Evolutionary conservation across 2,113 vertebrate species (phyloP).

Genomic region (Callionymus lyra): DNA sequence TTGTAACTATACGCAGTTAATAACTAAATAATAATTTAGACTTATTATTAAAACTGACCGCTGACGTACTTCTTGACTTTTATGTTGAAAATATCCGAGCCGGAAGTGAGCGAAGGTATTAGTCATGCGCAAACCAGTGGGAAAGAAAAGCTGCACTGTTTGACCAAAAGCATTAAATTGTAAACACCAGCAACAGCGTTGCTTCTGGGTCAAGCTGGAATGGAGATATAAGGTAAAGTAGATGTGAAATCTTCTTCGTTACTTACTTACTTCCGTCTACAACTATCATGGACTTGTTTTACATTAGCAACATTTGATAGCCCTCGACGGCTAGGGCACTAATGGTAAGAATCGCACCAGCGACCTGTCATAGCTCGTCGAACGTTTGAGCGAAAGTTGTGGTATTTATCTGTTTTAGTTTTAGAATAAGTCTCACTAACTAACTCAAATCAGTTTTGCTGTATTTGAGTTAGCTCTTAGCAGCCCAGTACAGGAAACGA

Average conservation of each 20-base stretch:
- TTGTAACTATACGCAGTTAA: too few relatives aligned
- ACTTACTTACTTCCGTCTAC: neutral
- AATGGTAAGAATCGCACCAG: too few relatives aligned
- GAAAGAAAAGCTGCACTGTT: slow-evolving; percentile 18
- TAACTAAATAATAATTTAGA: too few relatives aligned
- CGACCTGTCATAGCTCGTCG: too few relatives aligned
- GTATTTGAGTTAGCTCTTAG: too few relatives aligned
- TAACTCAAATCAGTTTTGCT: too few relatives aligned
- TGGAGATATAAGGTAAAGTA: slow-evolving; percentile 50
- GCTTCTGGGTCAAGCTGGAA: slow-evolving; percentile 15
- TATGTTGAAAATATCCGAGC: slow-evolving; percentile 29
- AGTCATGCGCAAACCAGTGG: slow-evolving; percentile 33
- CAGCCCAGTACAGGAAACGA: too few relatives aligned
- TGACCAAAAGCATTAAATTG: slow-evolving; percentile 17
- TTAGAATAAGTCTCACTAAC: too few relatives aligned
- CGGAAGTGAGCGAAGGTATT: slow-evolving; percentile 27
- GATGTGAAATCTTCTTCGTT: neutral
- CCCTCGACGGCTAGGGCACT: neutral
- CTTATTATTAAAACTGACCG: too few relatives aligned
- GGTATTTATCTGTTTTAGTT: too few relatives aligned
- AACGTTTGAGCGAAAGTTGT: too few relatives aligned
- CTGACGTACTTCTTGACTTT: slow-evolving; percentile 18
- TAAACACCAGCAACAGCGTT: slow-evolving; percentile 35
- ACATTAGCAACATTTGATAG: neutral
- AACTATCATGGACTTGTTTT: too few relatives aligned